Percentiles rank a stretch among this genome's conserved stretches.
Evolutionary conservation across 1,140 invertebrate species (phyloP).

Genomic region (Caerostris extrusa): DNA sequence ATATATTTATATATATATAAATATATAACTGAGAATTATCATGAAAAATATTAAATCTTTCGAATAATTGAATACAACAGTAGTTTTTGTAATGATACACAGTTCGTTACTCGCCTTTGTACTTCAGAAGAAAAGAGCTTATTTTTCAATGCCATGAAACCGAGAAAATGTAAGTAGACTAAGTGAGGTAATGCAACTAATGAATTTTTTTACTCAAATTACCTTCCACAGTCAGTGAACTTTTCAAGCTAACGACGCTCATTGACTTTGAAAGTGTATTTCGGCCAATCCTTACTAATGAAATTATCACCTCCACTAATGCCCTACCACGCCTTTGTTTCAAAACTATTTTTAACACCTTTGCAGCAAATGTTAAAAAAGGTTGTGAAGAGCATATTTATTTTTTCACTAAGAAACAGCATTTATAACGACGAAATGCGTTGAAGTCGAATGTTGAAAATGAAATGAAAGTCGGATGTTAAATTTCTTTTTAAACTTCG

Average conservation of each 20-base stretch:
- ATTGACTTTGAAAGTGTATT: neutral
- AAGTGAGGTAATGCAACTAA: neutral
- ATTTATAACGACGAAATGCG: neutral
- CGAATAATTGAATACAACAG: no score
- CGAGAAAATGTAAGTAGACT: neutral
- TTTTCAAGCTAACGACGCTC: neutral
- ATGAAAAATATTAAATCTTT: no score
- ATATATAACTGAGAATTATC: no score
- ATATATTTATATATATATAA: no score
- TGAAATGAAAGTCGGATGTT: conserved; percentile 1
- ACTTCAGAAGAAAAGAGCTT: no score
- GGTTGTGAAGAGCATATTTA: neutral
- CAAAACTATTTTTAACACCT: neutral
- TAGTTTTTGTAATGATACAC: no score
- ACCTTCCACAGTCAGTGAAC: neutral
- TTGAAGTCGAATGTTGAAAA: no score
- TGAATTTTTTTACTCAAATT: neutral
- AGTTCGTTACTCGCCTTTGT: no score
- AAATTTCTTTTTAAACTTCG: conserved; percentile 15
- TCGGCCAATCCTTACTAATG: neutral
- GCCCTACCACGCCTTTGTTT: neutral
- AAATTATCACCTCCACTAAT: neutral
- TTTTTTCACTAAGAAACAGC: conserved; percentile 8
- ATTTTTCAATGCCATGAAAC: no score
- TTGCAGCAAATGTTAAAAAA: neutral